Evolutionary conservation across 2,797 vertebrate species (phyloP), one percentile per base, ranked within the genome.

Genomic region (Pelobates cultripes): DNA sequence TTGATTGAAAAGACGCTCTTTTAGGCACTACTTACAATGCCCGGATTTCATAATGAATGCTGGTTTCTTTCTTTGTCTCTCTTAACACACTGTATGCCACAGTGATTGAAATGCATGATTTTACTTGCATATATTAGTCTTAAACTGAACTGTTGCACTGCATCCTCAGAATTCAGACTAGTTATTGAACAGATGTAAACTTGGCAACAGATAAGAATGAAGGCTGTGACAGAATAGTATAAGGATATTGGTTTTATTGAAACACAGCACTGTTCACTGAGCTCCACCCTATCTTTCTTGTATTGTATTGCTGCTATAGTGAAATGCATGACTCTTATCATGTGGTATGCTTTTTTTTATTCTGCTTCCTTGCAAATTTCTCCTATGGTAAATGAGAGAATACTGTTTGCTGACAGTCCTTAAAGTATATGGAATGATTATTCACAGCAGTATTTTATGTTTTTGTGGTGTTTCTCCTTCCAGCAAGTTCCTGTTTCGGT

Each of bases 271-370:
- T 43, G 6, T 55, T 72, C 43, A 82, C 66, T 77, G 75, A 70
- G 42, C 80, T 82, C 75, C 73, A 63, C 73, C 77, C 80, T 85
- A 47, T 64, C 68, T 44, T 85, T 73, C 61, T 82, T 40, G 69
- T 71, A 15, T 63, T 44, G 77, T 55, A 53, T 67, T 17, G 72
- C 45, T 13, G 68, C 9, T 75, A 15, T 82, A 47, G 7, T 47
- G 42, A 17, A 28, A 53, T 66, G 60, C 28, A 70, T 14, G 15
- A 70, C 15, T 60, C 28, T 28, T 68, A 40, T 63, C 40, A 4
- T 69, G 10, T 9, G 61, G 68, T 51, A 43, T 43, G 73, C 15
- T 10, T 44, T 61, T 57, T 42, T 61, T 28, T 8, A 51, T 51
- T 70, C 0, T 14, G 3, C 42, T n/a, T 70, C 5, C 12, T 44